These are phyloP conservation scores for Cacatua alba DNA, from an alignment of 2,113 vertebrate species.

Conservation along the genomic window DNA sequence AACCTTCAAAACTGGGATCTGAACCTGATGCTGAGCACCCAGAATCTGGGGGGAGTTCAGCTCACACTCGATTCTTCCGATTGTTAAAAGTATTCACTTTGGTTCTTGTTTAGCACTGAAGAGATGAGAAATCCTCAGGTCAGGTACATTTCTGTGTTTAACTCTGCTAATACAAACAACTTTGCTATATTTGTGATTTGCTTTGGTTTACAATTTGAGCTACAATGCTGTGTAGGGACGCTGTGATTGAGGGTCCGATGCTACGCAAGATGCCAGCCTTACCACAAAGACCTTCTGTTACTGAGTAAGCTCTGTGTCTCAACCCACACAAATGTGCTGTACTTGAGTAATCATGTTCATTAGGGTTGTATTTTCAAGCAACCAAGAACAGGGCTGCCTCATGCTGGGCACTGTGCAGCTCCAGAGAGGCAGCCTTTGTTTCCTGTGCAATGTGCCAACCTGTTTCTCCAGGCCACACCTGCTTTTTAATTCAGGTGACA, in stretches of 20 bases:
- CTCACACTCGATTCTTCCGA: fast-evolving
- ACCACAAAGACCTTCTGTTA: not conserved
- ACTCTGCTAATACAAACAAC: not conserved
- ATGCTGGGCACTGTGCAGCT: not conserved
- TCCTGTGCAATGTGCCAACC: not conserved
- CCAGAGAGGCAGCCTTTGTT: not conserved
- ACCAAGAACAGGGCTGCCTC: not conserved
- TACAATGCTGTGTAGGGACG: fast-evolving
- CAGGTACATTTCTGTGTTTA: not conserved
- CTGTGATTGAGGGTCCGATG: not conserved
- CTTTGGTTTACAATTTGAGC: not conserved
- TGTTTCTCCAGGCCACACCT: constrained; percentile 18
- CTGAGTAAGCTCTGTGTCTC: not conserved
- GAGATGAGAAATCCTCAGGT: not conserved
- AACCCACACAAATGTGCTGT: not conserved
- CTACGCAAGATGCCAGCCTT: not conserved
- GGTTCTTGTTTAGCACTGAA: not conserved
- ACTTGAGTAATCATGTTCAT: not conserved
- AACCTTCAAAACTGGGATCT: not conserved
- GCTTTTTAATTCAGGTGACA: constrained; percentile 47
- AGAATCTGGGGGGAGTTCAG: not conserved
- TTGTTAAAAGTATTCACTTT: not conserved
- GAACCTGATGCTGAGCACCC: not conserved
- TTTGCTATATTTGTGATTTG: not conserved
- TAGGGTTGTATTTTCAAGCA: not conserved